Evolutionary conservation across 2,888 invertebrate genomes (phyloP), one percentile per base, ranked within the genome.

Genomic region (Mythimna pallens): DNA sequence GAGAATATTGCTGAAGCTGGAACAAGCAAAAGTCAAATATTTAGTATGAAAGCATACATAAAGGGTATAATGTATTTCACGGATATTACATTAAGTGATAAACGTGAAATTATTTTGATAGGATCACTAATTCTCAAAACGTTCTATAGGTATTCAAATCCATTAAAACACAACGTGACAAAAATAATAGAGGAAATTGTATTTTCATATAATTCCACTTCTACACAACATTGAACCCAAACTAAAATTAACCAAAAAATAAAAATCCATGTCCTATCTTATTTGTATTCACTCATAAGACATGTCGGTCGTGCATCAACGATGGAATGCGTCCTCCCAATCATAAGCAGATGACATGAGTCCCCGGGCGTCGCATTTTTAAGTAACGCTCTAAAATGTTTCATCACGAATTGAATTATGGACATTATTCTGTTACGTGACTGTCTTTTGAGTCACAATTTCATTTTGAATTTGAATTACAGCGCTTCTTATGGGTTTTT

Each of bases 251-350:
- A 61, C 55, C 20, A 68, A 74, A 73, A 73, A 63, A 4, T 68
- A 63, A 3, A 59, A 68, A 54, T 34, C 36, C 65, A 76, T 83
- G 85, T 82, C 73, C 86, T 82, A 74, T 77, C 86, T 74, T 85
- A 86, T 85, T 86, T 85, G 86, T 87, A 85, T 87, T 85, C 86
- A 80, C 55, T 74, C 81, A 73, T 76, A 83, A 73, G 71, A 85
- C 83, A 80, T 87, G 87, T 85, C 72, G 70, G 87, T 87, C 87
- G 88, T 89, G 88, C 85, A 88, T 89, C 87, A 89, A 87, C 89
- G 86, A 87, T 90, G 93, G 93, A 93, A 93, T 93, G 93, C 88
- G 88, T 90, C 89, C 89, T 90, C 91, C 75, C 91, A 91, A 93
- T 93, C 93, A 93, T 92, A 92, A 90, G 88, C 89, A 89, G 89